Base-by-base conservation (phyloP, 1,140 invertebrate species). In the Halictus rubicundus region DNA sequence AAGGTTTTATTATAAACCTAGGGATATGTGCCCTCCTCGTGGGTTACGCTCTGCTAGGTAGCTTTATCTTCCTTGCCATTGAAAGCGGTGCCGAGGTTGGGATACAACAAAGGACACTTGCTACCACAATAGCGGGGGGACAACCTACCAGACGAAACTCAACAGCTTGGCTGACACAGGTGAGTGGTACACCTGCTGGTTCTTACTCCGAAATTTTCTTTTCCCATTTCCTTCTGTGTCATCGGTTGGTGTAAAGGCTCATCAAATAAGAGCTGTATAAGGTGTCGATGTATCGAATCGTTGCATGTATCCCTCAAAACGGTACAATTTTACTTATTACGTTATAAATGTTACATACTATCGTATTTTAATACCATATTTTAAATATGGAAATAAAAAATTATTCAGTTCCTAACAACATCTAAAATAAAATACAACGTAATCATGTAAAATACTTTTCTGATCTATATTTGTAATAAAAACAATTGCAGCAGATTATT, bases 11-110 rank as follows among this genome's bases (percentile, higher is more conserved):
- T 80, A 98, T 97, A 10, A 98, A 98, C 91, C 93, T 98, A 37
- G 97, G 97, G 0, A 97, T 99, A 63, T 98, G 97, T 89, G 95
- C 95, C 52, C 94, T 98, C 37, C 95, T 99, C 1, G 94, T 99
- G 6, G 96, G 96, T 5, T 99, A 99, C 92, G 98, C 97, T 0
- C 93, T 99, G 16, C 93, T 98, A 66, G 97, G 97, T 23, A 98
- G 98, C 52, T 97, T 99, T 89, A 97, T 99, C 85, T 99, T 99
- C 90, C 94, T 98, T 57, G 96, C 97, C 25, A 96, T 98, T 52
- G 98, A 99, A 93, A 96, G 96, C 57, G 95, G 94, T 88, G 94
- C 94, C 89, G 96, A 94, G 49, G 91, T 88, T 49, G 84, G 83
- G 2, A 94, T 94, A 82, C 96, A 95, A 84, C 95, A 95, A 86